Evolutionary conservation across 2,888 invertebrate species (phyloP).

Genomic region (Scaptomyza polygonia): DNA sequence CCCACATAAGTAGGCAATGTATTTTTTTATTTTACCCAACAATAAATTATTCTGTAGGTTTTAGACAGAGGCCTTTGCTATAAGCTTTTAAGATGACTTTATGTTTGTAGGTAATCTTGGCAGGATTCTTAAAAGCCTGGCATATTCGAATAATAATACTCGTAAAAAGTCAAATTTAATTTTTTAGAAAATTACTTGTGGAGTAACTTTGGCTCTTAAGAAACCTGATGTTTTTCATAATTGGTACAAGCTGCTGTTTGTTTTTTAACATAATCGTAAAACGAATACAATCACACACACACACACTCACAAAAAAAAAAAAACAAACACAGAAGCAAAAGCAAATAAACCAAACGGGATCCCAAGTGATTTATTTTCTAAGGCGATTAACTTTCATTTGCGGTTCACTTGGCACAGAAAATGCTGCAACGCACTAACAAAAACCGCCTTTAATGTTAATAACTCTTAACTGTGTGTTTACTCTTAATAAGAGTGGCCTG

Average conservation of each 20-base stretch:
- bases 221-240: slow-evolving; percentile 5
- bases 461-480: slow-evolving; percentile 39
- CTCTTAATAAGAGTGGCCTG: slow-evolving; percentile 2
- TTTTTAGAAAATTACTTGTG: slow-evolving; percentile 17
- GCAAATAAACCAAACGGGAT: slow-evolving; percentile 51
- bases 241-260: slow-evolving; percentile 15
- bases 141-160: slow-evolving; percentile 10
- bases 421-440: slow-evolving; percentile 20
- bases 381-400: slow-evolving; percentile 53
- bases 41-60: not conserved
- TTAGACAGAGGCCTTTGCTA: not conserved
- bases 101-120: not conserved
- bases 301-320: slow-evolving; percentile 8
- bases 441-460: slow-evolving; percentile 62
- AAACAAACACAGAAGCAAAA: slow-evolving; percentile 21
- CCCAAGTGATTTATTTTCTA: slow-evolving; percentile 58
- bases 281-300: slow-evolving; percentile 28
- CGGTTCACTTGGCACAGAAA: slow-evolving; percentile 58
- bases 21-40: slow-evolving; percentile 21
- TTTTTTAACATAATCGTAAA: slow-evolving; percentile 26
- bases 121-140: not conserved
- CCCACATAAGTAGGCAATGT: slow-evolving; percentile 53
- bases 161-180: slow-evolving; percentile 36
- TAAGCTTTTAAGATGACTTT: not conserved
- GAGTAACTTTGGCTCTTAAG: slow-evolving; percentile 25